Evolutionary conservation across 2,797 vertebrate species (phyloP).

Genomic region (Rousettus madagascariensis): DNA sequence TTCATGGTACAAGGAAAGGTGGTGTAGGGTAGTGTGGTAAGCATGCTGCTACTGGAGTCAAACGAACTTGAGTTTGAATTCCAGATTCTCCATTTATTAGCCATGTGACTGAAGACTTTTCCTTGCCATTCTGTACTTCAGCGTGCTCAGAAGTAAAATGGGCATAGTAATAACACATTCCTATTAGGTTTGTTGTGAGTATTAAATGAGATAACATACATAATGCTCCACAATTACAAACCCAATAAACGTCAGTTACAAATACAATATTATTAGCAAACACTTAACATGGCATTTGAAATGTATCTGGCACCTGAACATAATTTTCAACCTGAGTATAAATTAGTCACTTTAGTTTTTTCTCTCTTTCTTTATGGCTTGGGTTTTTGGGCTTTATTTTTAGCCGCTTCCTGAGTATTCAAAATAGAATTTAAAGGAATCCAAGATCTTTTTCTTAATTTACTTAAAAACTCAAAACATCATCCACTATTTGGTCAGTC

Average conservation of each 20-base stretch:
- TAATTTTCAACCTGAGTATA: background rate
- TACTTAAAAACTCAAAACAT: background rate
- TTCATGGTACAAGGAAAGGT: background rate
- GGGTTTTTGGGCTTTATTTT: background rate
- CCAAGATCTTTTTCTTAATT: background rate
- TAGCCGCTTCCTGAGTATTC: background rate
- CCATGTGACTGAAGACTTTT: background rate
- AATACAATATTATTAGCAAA: background rate
- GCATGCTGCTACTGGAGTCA: background rate
- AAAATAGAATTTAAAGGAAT: constrained; percentile 17
- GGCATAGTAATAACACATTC: background rate
- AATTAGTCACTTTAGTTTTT: background rate
- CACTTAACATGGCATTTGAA: background rate
- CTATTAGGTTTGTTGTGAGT: background rate
- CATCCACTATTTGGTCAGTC: background rate
- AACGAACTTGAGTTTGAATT: background rate
- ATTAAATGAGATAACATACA: background rate
- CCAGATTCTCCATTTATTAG: background rate
- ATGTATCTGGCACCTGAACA: background rate
- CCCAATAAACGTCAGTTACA: background rate
- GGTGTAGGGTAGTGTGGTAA: background rate
- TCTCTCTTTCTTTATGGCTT: background rate
- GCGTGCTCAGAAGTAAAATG: background rate
- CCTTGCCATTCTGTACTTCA: background rate
- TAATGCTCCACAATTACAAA: background rate